phyloP scores from a whole-genome alignment of 2,113 vertebrate species.

The Oreochromis spilurus region DNA sequence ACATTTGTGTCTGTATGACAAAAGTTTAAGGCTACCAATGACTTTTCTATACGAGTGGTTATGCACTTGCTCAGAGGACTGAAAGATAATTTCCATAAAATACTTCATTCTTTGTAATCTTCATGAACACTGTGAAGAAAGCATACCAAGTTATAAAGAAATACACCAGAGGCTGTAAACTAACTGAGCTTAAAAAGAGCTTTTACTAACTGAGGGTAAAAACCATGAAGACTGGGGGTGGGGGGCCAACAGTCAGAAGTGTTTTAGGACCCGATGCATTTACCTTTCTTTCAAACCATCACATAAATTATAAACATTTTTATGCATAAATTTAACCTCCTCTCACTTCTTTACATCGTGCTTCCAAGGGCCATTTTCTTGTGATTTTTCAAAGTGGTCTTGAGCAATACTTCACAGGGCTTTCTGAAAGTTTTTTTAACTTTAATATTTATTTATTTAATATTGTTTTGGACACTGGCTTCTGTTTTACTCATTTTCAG shows the following conservation, averaged over 20 bases:
- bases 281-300: not conserved
- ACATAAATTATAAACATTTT: not conserved
- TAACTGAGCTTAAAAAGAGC: not conserved
- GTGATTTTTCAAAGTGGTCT: not conserved
- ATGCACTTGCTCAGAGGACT: not conserved
- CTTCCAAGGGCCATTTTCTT: not conserved
- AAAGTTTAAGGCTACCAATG: not conserved
- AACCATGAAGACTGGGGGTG: not conserved
- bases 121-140: not conserved
- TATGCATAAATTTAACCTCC: fast-evolving
- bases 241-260: not conserved
- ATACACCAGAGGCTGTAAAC: not conserved
- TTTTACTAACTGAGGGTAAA: not conserved
- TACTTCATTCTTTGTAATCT: not conserved
- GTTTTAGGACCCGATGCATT: not conserved
- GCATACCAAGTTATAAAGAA: not conserved
- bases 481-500: not conserved
- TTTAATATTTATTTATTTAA: not conserved
- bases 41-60: not conserved
- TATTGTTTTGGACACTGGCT: not conserved
- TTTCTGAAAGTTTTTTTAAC: not conserved
- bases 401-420: not conserved
- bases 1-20: not conserved
- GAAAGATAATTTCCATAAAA: not conserved
- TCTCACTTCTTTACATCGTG: not conserved